Conservation (phyloP, 2,888 invertebrate species). For the Lycophotia porphyrea region DNA sequence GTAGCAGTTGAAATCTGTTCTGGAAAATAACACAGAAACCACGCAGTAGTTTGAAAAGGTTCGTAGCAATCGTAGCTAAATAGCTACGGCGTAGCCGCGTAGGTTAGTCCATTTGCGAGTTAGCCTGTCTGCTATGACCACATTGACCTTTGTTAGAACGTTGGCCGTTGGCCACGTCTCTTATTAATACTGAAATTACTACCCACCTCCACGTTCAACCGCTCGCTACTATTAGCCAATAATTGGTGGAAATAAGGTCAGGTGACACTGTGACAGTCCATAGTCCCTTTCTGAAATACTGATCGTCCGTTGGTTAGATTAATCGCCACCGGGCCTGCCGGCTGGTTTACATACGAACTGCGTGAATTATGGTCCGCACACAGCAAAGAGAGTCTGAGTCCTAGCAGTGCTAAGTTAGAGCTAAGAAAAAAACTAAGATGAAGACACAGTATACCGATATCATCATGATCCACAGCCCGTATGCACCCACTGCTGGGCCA, state of each 20-base stretch:
- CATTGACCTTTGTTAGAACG: conserved; percentile 15
- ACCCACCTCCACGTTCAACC: background rate
- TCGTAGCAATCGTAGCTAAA: conserved; percentile 34
- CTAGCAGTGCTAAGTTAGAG: background rate
- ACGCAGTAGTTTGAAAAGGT: conserved; percentile 22
- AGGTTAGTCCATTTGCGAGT: conserved; percentile 17
- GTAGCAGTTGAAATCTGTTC: conserved; percentile 21
- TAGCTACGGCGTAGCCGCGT: conserved; percentile 40
- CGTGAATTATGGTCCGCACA: background rate
- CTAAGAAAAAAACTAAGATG: background rate
- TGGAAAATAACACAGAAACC: conserved; percentile 3
- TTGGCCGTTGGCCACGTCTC: conserved; percentile 5
- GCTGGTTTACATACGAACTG: background rate
- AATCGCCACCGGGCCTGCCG: background rate
- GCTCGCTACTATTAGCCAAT: background rate
- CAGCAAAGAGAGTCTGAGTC: background rate
- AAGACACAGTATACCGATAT: background rate
- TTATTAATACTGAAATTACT: conserved; percentile 18
- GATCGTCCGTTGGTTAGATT: background rate
- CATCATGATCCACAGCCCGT: too few relatives aligned
- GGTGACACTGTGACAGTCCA: background rate
- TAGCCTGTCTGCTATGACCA: conserved; percentile 13
- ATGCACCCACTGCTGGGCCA: too few relatives aligned
- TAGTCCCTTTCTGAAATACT: background rate
- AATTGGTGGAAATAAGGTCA: conserved; percentile 1